phyloP scores from a whole-genome alignment of 2,888 invertebrate genomes.

The Blastobasis adustella region DNA sequence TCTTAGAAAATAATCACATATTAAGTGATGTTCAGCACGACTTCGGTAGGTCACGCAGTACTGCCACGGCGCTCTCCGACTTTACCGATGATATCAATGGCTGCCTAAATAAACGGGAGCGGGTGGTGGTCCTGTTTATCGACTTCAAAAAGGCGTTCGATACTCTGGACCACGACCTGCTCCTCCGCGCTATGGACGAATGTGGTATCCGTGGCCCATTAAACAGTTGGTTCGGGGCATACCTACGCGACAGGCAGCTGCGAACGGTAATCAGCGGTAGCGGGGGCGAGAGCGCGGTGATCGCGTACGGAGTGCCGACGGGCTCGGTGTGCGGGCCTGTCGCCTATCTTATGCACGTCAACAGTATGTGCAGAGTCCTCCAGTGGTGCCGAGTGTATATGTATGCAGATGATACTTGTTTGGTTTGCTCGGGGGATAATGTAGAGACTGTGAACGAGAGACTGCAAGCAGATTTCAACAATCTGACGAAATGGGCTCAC shows the following conservation, averaged over 20 bases:
- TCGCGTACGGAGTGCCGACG: constrained; percentile 14
- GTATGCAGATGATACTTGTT: constrained; percentile 17
- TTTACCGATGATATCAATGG: constrained; percentile 8
- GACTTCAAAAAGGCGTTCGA: constrained; percentile 16
- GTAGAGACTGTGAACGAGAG: neutral
- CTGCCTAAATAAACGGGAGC: constrained; percentile 9
- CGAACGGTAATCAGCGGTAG: constrained; percentile 5
- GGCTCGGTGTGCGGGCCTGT: constrained; percentile 16
- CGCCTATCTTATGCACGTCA: constrained; percentile 14
- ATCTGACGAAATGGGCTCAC: constrained; percentile 9
- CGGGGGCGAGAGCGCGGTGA: constrained; percentile 1
- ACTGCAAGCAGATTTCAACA: constrained; percentile 9
- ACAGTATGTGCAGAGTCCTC: constrained; percentile 4
- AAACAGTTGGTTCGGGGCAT: constrained; percentile 10
- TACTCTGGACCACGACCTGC: constrained; percentile 8
- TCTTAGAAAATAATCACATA: no score
- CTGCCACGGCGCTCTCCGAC: neutral
- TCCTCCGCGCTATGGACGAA: constrained; percentile 5
- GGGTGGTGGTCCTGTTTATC: constrained; percentile 12
- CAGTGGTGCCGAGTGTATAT: constrained; percentile 9
- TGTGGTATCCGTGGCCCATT: constrained; percentile 13
- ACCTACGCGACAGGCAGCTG: constrained; percentile 9
- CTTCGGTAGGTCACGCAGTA: no score
- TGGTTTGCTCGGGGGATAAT: constrained; percentile 11
- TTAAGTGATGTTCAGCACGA: no score